Evolutionary conservation across 2,797 vertebrate species (phyloP).

Genomic region (Urophycis tenuis): DNA sequence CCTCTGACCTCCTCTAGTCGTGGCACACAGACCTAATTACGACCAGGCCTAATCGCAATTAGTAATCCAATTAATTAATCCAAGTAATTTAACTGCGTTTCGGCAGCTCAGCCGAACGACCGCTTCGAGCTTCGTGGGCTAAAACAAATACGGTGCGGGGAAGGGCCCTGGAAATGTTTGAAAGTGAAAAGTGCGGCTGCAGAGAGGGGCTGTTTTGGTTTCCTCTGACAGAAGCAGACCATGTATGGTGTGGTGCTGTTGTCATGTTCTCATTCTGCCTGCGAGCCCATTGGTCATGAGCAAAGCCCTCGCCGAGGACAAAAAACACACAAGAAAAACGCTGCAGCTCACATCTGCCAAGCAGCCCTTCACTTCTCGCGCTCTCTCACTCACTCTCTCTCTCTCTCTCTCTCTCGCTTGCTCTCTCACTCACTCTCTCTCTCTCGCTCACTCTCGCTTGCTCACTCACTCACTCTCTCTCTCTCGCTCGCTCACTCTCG

Average conservation of each 20-base stretch:
- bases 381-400: background rate
- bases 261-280: constrained; percentile 41
- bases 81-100: background rate
- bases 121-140: background rate
- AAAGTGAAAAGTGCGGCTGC: background rate
- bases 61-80: too few relatives aligned
- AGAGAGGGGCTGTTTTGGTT: constrained; percentile 4
- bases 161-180: background rate
- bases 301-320: constrained; percentile 24
- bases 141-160: background rate
- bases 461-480: background rate
- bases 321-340: constrained; percentile 26
- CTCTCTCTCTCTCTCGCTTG: background rate
- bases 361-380: constrained; percentile 42
- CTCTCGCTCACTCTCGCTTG: constrained; percentile 15
- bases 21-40: background rate
- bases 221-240: constrained; percentile 25
- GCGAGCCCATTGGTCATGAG: constrained; percentile 47
- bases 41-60: background rate
- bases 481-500: background rate
- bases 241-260: constrained; percentile 28
- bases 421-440: background rate
- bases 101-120: background rate
- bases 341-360: constrained; percentile 62
- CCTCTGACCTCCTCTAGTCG: background rate